Conservation (phyloP, 1,140 invertebrate genomes). For the Pseudoatta argentina region DNA sequence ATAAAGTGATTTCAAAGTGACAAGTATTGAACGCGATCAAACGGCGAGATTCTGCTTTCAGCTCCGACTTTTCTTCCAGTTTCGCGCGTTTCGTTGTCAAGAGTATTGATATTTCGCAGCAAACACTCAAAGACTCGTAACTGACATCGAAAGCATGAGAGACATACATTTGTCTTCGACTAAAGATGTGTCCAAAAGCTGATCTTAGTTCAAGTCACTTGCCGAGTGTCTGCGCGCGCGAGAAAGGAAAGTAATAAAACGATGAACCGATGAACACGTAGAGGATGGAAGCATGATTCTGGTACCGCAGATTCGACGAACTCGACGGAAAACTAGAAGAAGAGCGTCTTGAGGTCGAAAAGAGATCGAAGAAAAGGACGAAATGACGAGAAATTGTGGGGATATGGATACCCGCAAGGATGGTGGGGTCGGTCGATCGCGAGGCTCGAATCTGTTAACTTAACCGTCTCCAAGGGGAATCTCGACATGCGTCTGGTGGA, state of each 20-base stretch:
- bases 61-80: slow-evolving; percentile 4
- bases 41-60: slow-evolving; percentile 42
- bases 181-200: slow-evolving; percentile 26
- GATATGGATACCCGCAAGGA: slow-evolving; percentile 32
- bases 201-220: slow-evolving; percentile 5
- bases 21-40: slow-evolving; percentile 41
- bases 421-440: slow-evolving; percentile 39
- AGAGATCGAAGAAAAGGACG: not conserved
- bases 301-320: slow-evolving; percentile 38
- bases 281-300: slow-evolving; percentile 59
- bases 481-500: slow-evolving; percentile 30
- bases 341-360: slow-evolving; percentile 33
- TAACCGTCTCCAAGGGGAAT: not conserved
- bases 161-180: not conserved
- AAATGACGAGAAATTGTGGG: slow-evolving; percentile 11
- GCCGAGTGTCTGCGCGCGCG: not conserved
- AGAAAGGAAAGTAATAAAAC: not conserved
- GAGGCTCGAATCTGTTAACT: slow-evolving; percentile 47
- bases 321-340: slow-evolving; percentile 50
- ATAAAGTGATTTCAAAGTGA: slow-evolving; percentile 41
- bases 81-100: slow-evolving; percentile 7
- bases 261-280: not conserved
- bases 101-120: slow-evolving; percentile 35
- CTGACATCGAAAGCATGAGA: slow-evolving; percentile 21
- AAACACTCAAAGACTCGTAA: slow-evolving; percentile 37